Conservation (phyloP, 1,140 invertebrate genomes). For the Uloborus diversus region DNA sequence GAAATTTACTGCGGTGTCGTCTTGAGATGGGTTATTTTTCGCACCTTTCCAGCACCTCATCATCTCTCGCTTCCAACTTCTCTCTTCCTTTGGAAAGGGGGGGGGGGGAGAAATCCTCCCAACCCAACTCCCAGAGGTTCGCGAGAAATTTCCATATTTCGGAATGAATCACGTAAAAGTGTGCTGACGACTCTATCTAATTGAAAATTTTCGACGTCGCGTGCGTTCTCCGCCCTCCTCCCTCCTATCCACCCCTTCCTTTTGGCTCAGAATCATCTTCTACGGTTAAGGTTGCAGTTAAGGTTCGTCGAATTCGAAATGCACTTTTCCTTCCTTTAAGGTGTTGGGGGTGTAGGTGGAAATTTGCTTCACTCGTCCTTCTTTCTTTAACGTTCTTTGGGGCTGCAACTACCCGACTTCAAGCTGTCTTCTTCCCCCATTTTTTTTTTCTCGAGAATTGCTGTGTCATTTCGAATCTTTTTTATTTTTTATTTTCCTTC, state of each 20-base stretch:
- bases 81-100: neutral
- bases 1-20: conserved; percentile 39
- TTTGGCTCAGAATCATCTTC: conserved; percentile 29
- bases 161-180: conserved; percentile 42
- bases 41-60: conserved; percentile 39
- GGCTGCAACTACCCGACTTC: neutral
- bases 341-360: neutral
- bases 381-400: neutral
- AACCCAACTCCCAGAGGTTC: neutral
- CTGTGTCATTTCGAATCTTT: conserved; percentile 33
- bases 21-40: conserved; percentile 47
- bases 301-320: conserved; percentile 47
- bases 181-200: conserved; percentile 48
- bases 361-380: conserved; percentile 36
- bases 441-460: conserved; percentile 14
- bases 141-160: conserved; percentile 48
- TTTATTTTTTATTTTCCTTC: neutral
- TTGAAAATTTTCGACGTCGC: conserved; percentile 54
- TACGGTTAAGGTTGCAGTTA: conserved; percentile 50
- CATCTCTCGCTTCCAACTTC: conserved; percentile 7
- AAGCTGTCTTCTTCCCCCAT: neutral
- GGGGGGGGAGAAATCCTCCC: neutral
- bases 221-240: neutral
- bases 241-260: neutral
- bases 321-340: conserved; percentile 8